Evolutionary conservation across 1,140 invertebrate species (phyloP).

Genomic region (Heliconius melpomene): DNA sequence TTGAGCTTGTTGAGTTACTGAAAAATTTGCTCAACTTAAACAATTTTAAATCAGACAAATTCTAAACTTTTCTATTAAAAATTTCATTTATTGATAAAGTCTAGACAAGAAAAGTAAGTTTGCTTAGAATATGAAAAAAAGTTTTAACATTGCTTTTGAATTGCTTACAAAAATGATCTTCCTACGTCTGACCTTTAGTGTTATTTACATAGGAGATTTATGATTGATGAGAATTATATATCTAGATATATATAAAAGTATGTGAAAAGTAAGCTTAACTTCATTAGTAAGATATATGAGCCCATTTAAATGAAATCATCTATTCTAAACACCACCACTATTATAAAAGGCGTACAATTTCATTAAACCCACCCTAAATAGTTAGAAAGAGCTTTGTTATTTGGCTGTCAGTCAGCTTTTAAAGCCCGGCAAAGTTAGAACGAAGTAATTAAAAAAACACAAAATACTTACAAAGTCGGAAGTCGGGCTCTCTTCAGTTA

Average conservation of each 20-base stretch:
- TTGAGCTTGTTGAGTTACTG: too few species aligned
- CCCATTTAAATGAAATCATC: conserved; percentile 41
- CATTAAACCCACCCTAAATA: conserved; percentile 75
- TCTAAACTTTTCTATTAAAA: background rate
- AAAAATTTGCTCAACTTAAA: background rate
- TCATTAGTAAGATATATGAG: background rate
- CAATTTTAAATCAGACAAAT: background rate
- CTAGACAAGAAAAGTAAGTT: background rate
- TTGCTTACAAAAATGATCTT: background rate
- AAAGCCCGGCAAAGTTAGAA: conserved; percentile 79
- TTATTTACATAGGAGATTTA: background rate
- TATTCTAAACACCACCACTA: conserved; percentile 56
- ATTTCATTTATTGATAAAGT: conserved; percentile 1
- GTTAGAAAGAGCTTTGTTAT: conserved; percentile 78
- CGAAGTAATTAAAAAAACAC: conserved; percentile 81
- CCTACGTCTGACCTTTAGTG: background rate
- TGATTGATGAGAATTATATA: background rate
- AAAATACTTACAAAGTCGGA: conserved; percentile 81
- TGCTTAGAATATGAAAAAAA: background rate
- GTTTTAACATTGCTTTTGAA: background rate
- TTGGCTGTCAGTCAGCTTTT: conserved; percentile 80
- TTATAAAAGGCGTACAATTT: conserved; percentile 70
- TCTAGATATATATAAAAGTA: too few species aligned
- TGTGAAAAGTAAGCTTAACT: too few species aligned
- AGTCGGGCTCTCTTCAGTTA: conserved; percentile 79